A percentile compares a stretch with the other conserved stretches of the same genome.
Conservation (phyloP, 2,888 invertebrate genomes). For the Ophion slaviceki region DNA sequence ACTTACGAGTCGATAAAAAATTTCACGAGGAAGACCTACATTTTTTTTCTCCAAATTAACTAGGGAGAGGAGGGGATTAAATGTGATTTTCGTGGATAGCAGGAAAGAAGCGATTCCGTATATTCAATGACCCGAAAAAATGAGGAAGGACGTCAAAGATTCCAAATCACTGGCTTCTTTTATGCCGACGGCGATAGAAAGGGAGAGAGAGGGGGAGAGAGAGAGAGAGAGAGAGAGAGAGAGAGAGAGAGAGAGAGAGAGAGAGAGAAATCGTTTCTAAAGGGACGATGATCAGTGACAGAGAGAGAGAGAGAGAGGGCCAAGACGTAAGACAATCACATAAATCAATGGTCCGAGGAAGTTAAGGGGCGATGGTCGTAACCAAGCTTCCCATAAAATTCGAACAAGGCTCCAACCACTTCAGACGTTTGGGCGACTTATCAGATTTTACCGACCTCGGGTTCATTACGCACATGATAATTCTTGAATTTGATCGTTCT, state of each 20-base stretch:
- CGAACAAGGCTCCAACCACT: constrained; percentile 16
- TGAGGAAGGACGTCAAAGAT: constrained; percentile 16
- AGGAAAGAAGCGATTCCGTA: constrained; percentile 16
- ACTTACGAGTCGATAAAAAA: not conserved
- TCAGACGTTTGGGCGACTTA: constrained; percentile 29
- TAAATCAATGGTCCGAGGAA: constrained; percentile 37
- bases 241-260: not conserved
- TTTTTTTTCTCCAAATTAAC: not conserved
- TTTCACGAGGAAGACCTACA: not conserved
- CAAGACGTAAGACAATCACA: constrained; percentile 31
- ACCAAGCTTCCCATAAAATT: constrained; percentile 14
- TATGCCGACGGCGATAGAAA: not conserved
- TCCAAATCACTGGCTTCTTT: constrained; percentile 8
- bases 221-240: not conserved
- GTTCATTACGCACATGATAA: constrained; percentile 52
- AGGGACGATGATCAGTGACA: constrained; percentile 6
- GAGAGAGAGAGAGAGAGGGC: not conserved
- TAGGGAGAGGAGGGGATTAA: not conserved
- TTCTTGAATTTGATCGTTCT: constrained; percentile 14
- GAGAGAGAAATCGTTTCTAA: not conserved
- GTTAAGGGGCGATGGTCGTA: not conserved
- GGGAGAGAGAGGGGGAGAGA: not conserved
- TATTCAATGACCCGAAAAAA: constrained; percentile 43
- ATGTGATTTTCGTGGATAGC: constrained; percentile 10
- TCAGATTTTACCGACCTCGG: constrained; percentile 45